Evolutionary conservation across 2,113 vertebrate species (phyloP).

Genomic region (Penelope pileata): DNA sequence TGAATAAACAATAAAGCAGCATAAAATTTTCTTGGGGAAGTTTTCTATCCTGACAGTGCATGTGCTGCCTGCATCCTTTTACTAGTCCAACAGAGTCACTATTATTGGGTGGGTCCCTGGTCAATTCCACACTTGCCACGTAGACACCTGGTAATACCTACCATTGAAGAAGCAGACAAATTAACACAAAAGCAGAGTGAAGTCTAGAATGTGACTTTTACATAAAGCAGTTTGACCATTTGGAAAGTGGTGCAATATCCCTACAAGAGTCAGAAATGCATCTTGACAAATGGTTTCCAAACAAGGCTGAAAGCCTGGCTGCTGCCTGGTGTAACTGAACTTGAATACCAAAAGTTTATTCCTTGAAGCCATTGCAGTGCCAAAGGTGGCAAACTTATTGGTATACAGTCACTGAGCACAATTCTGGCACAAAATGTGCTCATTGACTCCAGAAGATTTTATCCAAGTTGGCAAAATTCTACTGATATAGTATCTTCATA

Average conservation of each 20-base stretch:
- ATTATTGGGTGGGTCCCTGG: background rate
- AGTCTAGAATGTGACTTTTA: background rate
- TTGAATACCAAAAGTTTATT: background rate
- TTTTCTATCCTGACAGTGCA: background rate
- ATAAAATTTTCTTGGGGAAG: background rate
- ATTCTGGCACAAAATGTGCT: background rate
- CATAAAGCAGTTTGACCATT: background rate
- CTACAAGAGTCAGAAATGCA: background rate
- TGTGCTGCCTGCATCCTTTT: background rate
- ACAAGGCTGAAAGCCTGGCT: background rate
- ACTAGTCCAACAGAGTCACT: background rate
- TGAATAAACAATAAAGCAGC: background rate
- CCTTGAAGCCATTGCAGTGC: background rate
- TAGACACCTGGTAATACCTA: background rate
- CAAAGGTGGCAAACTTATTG: fast-evolving
- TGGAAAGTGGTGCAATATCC: background rate
- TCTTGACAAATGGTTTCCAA: background rate
- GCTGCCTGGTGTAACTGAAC: background rate
- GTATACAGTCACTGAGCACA: background rate
- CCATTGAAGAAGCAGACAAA: background rate
- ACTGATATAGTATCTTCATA: background rate
- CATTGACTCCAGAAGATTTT: background rate
- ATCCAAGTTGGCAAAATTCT: background rate
- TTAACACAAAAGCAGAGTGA: background rate
- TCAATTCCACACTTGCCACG: fast-evolving